Evolutionary conservation across 2,888 invertebrate genomes (phyloP).

Genomic region (Ichneumoninae sp.): DNA sequence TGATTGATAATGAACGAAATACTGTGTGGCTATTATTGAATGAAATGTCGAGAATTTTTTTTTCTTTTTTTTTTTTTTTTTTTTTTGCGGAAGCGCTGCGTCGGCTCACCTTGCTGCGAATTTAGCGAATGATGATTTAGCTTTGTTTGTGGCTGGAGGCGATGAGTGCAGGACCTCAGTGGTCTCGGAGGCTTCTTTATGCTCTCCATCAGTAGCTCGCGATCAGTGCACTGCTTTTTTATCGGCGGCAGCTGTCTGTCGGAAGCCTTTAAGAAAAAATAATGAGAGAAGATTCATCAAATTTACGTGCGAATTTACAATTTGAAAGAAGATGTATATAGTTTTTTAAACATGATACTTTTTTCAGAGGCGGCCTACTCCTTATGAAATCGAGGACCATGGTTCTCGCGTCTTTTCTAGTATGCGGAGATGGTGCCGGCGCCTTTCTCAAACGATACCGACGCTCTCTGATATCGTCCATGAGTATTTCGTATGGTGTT

Average conservation of each 20-base stretch:
- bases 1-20: constrained; percentile 5
- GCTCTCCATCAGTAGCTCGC: constrained; percentile 94
- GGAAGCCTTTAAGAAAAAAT: constrained; percentile 87
- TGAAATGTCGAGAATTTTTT: constrained; percentile 20
- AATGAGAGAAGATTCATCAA: constrained; percentile 43
- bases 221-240: constrained; percentile 90
- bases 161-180: constrained; percentile 83
- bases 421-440: constrained; percentile 87
- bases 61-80: neutral
- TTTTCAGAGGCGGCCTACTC: constrained; percentile 96
- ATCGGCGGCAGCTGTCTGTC: constrained; percentile 93
- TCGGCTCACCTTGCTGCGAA: constrained; percentile 68
- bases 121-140: constrained; percentile 38
- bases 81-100: neutral
- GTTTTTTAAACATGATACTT: constrained; percentile 85
- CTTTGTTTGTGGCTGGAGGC: constrained; percentile 60
- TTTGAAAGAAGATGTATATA: neutral
- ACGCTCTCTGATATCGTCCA: constrained; percentile 97
- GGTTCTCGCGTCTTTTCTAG: constrained; percentile 97
- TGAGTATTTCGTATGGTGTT: constrained; percentile 98
- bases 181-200: constrained; percentile 90
- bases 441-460: constrained; percentile 96
- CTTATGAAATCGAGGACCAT: constrained; percentile 98
- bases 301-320: constrained; percentile 2
- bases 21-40: constrained; percentile 15